These are phyloP conservation scores for Condylura cristata DNA, from an alignment of 2,113 vertebrate genomes.

Conservation along the genomic window DNA sequence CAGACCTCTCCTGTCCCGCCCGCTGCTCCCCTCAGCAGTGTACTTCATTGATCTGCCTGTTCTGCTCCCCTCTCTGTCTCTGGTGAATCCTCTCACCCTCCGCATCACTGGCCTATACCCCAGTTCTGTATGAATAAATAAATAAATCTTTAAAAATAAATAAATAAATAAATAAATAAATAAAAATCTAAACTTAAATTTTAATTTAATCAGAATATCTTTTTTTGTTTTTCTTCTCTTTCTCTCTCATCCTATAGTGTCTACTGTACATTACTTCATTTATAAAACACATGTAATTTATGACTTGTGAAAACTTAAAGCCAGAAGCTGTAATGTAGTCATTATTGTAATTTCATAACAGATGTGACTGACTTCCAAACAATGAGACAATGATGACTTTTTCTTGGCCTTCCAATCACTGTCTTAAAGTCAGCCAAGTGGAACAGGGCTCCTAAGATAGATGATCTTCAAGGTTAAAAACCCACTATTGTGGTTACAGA, in stretches of 20 bases:
- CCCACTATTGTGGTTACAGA: not conserved
- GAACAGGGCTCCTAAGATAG: slow-evolving; percentile 40
- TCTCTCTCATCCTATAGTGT: slow-evolving; percentile 9
- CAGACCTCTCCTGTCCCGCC: too few relatives aligned
- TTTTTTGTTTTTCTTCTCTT: not conserved
- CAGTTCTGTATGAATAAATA: too few relatives aligned
- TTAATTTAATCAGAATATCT: not conserved
- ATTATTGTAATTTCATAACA: not conserved
- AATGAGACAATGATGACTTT: not conserved
- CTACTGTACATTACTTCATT: not conserved
- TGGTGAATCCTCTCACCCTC: too few relatives aligned
- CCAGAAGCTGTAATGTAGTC: not conserved
- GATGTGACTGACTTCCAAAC: slow-evolving; percentile 19
- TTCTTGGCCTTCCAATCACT: slow-evolving; percentile 28
- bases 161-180: too few relatives aligned
- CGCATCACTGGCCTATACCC: too few relatives aligned
- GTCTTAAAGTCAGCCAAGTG: slow-evolving; percentile 59
- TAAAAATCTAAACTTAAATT: not conserved
- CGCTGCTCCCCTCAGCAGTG: too few relatives aligned
- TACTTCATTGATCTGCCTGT: too few relatives aligned
- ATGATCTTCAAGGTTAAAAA: slow-evolving; percentile 43
- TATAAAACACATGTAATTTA: not conserved
- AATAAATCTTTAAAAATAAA: too few relatives aligned
- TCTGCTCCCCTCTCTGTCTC: too few relatives aligned
- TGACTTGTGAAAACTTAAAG: slow-evolving; percentile 26